These are phyloP conservation scores for Antheraea yamamai DNA, from an alignment of 2,888 invertebrate species.

Conservation along the genomic window DNA sequence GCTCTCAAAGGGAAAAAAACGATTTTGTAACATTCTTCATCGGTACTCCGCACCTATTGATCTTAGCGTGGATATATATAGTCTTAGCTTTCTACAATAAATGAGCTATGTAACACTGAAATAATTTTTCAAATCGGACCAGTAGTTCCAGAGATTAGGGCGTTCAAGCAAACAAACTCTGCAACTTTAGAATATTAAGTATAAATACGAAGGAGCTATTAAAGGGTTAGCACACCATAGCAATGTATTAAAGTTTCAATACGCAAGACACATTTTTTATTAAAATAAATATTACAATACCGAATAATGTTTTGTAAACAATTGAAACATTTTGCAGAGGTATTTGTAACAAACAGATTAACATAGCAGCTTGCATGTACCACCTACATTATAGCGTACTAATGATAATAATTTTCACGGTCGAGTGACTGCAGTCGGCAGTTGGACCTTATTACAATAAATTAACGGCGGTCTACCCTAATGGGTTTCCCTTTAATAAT, in stretches of 20 bases:
- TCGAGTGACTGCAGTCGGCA: constrained; percentile 68
- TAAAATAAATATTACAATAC: background rate
- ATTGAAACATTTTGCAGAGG: constrained; percentile 7
- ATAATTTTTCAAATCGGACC: too few species aligned
- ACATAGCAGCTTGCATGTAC: constrained; percentile 35
- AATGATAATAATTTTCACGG: constrained; percentile 77
- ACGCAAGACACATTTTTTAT: background rate
- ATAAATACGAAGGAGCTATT: background rate
- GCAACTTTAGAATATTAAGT: too few species aligned
- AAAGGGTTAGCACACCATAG: background rate
- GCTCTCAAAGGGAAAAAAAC: too few species aligned
- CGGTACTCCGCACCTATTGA: too few species aligned
- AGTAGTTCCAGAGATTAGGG: too few species aligned
- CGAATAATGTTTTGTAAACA: constrained; percentile 5
- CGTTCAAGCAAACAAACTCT: too few species aligned
- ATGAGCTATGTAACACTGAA: too few species aligned
- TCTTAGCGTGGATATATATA: too few species aligned
- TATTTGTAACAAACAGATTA: constrained; percentile 12
- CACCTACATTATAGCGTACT: constrained; percentile 54
- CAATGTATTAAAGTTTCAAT: background rate
- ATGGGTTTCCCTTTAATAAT: constrained; percentile 68
- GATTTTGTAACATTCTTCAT: too few species aligned
- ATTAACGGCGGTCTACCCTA: constrained; percentile 71
- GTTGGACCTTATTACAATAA: constrained; percentile 79
- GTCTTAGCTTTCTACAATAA: too few species aligned